Evolutionary conservation across 2,797 vertebrate species (phyloP).

Genomic region (Myotis daubentonii): DNA sequence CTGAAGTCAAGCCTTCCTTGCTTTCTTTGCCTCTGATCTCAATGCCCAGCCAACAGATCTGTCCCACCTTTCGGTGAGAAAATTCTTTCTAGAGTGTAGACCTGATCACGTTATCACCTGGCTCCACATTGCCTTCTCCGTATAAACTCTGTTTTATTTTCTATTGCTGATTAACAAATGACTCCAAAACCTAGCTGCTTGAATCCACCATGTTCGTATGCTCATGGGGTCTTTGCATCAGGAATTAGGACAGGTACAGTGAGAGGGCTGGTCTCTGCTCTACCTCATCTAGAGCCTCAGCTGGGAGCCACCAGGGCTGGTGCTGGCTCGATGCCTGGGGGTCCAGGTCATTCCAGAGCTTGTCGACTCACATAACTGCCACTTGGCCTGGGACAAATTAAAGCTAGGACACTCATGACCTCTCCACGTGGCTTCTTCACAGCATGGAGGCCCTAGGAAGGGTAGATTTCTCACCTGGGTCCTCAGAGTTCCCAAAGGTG

Average conservation of each 20-base stretch:
- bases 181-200: neutral
- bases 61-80: neutral
- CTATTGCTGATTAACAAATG: neutral
- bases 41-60: neutral
- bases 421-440: neutral
- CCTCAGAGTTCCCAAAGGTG: neutral
- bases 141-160: neutral
- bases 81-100: neutral
- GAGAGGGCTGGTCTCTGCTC: neutral
- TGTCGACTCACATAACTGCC: neutral
- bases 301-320: neutral
- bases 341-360: neutral
- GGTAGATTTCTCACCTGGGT: neutral
- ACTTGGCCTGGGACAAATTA: too few species aligned
- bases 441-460: neutral
- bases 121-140: neutral
- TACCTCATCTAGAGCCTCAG: fast-evolving
- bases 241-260: neutral
- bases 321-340: neutral
- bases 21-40: neutral
- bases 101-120: neutral
- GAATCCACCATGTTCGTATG: neutral
- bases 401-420: fast-evolving
- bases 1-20: fast-evolving
- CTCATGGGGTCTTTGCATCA: neutral